Conservation (phyloP, 2,888 invertebrate genomes). For the Agriopis leucophaearia region DNA sequence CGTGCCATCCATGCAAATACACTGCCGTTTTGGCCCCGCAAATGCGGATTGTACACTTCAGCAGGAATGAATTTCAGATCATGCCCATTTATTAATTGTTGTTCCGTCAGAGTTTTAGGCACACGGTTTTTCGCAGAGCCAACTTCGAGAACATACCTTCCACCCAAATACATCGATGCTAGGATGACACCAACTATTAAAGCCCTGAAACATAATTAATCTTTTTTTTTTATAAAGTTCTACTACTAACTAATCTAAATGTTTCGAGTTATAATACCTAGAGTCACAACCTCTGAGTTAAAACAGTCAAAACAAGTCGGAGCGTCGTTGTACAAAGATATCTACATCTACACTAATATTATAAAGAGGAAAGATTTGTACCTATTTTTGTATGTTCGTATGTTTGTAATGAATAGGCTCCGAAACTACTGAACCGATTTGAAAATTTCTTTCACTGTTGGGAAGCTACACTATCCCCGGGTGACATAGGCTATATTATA, state of each 20-base stretch:
- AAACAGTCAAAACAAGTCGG: too few species aligned
- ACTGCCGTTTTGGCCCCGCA: neutral
- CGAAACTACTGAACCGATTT: too few species aligned
- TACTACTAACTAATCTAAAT: neutral
- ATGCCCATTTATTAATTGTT: neutral
- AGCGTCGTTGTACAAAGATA: too few species aligned
- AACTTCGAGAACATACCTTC: slow-evolving; percentile 59
- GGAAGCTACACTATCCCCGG: too few species aligned
- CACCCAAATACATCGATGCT: slow-evolving; percentile 60
- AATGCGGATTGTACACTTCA: neutral
- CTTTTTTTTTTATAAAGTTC: neutral
- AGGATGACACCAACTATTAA: slow-evolving; percentile 61
- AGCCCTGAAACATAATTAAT: slow-evolving; percentile 54
- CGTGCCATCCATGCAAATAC: neutral
- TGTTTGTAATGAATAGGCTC: too few species aligned
- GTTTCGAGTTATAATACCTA: too few species aligned
- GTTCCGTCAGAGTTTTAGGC: slow-evolving; percentile 57
- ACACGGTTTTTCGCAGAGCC: slow-evolving; percentile 59
- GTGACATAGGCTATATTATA: too few species aligned
- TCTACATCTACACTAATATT: too few species aligned
- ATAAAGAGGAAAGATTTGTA: too few species aligned
- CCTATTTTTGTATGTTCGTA: too few species aligned
- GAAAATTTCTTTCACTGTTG: too few species aligned
- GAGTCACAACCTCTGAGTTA: too few species aligned
- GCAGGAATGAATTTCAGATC: neutral